These are phyloP conservation scores for Macrosteles quadrilineatus DNA, from an alignment of 1,140 invertebrate genomes.

Conservation along the genomic window DNA sequence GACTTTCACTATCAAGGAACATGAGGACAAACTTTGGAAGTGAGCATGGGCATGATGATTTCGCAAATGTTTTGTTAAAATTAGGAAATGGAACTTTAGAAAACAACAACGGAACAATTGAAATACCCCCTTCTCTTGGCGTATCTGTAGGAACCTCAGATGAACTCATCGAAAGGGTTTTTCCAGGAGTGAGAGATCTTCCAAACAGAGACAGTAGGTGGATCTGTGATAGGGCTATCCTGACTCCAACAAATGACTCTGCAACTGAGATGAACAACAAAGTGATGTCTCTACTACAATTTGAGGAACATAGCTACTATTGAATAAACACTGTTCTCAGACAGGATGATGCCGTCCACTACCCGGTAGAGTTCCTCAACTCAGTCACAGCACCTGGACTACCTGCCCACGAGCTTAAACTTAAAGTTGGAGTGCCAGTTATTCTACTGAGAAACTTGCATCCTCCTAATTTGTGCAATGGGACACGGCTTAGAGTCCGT, in stretches of 20 bases:
- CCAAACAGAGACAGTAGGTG: not conserved
- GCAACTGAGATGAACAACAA: not conserved
- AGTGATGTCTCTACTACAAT: not conserved
- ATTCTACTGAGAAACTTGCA: slow-evolving; percentile 53
- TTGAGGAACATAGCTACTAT: not conserved
- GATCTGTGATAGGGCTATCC: not conserved
- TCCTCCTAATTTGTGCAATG: slow-evolving; percentile 52
- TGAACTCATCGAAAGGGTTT: not conserved
- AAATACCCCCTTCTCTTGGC: not conserved
- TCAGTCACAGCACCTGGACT: slow-evolving; percentile 47
- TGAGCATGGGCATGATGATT: not conserved
- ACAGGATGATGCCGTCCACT: slow-evolving; percentile 43
- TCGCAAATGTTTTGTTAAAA: not conserved
- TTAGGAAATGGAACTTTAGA: slow-evolving; percentile 1
- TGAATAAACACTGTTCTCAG: slow-evolving; percentile 44
- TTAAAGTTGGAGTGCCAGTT: slow-evolving; percentile 49
- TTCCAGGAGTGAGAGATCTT: not conserved
- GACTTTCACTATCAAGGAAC: not conserved
- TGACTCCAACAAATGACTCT: not conserved
- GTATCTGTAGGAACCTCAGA: too few relatives aligned
- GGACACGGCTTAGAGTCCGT: slow-evolving; percentile 46
- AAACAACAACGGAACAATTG: slow-evolving; percentile 4
- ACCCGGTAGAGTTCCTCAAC: slow-evolving; percentile 50
- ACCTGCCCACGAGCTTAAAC: slow-evolving; percentile 43
- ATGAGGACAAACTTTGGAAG: not conserved